Evolutionary conservation across 2,797 vertebrate species (phyloP).

Genomic region (Crenuchus spilurus): DNA sequence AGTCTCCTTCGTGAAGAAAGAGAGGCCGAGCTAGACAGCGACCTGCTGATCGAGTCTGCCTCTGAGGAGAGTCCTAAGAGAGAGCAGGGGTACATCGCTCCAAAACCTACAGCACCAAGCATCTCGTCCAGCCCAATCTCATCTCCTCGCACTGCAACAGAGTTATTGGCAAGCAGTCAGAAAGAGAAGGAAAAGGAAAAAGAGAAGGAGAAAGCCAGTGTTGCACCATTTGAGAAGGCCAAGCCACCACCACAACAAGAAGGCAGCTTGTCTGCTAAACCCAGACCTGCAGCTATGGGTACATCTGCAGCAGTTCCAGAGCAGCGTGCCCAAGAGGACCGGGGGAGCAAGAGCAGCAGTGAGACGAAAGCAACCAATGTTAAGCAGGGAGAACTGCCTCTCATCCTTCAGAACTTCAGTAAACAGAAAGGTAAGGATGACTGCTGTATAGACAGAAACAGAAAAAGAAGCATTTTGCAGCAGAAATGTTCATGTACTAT

Average conservation of each 20-base stretch:
- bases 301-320: constrained; percentile 73
- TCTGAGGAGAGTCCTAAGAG: constrained; percentile 97
- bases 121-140: constrained; percentile 52
- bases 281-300: constrained; percentile 74
- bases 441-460: not conserved
- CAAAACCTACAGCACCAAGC: constrained; percentile 74
- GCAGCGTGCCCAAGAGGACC: constrained; percentile 69
- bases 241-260: constrained; percentile 51
- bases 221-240: constrained; percentile 54
- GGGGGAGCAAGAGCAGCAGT: constrained; percentile 63
- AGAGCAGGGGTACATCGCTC: constrained; percentile 86
- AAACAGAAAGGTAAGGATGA: constrained; percentile 89
- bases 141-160: constrained; percentile 59
- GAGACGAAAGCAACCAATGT: constrained; percentile 62
- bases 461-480: too few relatives aligned
- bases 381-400: constrained; percentile 59
- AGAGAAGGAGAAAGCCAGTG: constrained; percentile 23
- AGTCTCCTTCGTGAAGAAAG: constrained; percentile 96
- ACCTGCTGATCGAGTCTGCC: constrained; percentile 96
- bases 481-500: too few relatives aligned
- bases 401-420: constrained; percentile 77
- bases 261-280: constrained; percentile 60
- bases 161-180: constrained; percentile 61
- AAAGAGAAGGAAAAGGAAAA: constrained; percentile 56
- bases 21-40: constrained; percentile 96